Percentiles rank a stretch among this genome's conserved stretches.
Conservation (phyloP, 2,113 vertebrate genomes). For the Tylochromis polylepis region DNA sequence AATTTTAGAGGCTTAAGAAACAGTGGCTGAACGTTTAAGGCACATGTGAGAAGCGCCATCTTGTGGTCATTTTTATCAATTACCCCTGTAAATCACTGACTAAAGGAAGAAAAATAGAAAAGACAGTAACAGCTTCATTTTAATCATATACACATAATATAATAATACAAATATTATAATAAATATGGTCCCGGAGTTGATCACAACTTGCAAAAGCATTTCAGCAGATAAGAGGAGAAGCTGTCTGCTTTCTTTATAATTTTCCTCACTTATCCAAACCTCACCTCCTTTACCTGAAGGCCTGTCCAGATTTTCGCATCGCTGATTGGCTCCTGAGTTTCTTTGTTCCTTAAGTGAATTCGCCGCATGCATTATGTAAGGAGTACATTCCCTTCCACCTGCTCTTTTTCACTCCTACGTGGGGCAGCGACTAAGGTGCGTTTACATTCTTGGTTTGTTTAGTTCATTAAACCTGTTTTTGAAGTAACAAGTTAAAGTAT, state of each 20-base stretch:
- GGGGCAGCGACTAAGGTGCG: neutral
- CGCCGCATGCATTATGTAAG: neutral
- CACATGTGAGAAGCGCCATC: slow-evolving; percentile 2
- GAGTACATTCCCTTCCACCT: neutral
- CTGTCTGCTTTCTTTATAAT: neutral
- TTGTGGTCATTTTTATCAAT: neutral
- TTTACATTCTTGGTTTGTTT: neutral
- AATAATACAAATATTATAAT: neutral
- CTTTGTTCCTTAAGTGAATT: neutral
- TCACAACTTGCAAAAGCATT: neutral
- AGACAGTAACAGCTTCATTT: neutral
- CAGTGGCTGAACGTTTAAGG: neutral
- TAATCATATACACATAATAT: neutral
- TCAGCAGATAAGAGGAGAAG: neutral
- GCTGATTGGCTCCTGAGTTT: neutral
- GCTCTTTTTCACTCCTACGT: neutral
- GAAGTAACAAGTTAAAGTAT: neutral
- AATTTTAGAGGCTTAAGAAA: neutral
- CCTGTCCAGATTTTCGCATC: neutral
- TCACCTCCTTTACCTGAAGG: neutral
- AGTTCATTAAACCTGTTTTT: neutral
- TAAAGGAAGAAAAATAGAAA: neutral
- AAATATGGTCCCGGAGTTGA: neutral
- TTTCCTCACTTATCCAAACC: neutral
- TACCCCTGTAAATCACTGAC: neutral